Evolutionary conservation across 2,113 vertebrate genomes (phyloP), one percentile per base, ranked within the genome.

Genomic region (Dipodomys ordii): DNA sequence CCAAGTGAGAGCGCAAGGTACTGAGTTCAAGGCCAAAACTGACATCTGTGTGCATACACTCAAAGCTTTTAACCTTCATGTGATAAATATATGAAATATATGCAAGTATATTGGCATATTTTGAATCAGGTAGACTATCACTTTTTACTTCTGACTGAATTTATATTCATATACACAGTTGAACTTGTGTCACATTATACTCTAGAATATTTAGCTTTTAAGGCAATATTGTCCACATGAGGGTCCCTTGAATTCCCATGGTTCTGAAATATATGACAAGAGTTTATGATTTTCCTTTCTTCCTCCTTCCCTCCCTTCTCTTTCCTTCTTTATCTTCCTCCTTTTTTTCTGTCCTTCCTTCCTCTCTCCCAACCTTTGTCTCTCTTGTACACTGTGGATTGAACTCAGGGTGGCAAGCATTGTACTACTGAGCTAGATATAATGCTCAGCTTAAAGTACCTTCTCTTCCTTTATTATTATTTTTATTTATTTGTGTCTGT

Each of bases 191-290:
- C 35, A 67, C 49, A 72, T 85, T 74, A 71, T 44, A 71, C 22
- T 80, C 35, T 80, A 82, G 80, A 74, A 22, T 90, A 88, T 89
- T 86, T 64, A 39, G 64, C 16, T 90, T 89, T 87, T 82, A 92
- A 84, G 67, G 67, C 44, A 79, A 62, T 18, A 53, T 83, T 87
- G 60, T 27, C 49, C 30, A 69, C 57, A 39, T 32, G 60, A 19
- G 60, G 60, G 27, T 65, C 62, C 53, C n/a, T 18, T 76, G 76
- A 88, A 92, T 81, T 30, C 62, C 27, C 19, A 57, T 53, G 22
- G 64, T 64, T 28, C 35, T 74, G 60, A 94, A 81, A 72, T 62
- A 3, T 74, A n/a, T 81, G 19, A 91, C 68, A 84, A 5, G 8
- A n/a, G 13, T 27, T 91, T n/a, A 83, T 15, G 53, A 64, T 93